phyloP scores from a whole-genome alignment of 2,888 invertebrate species.

The Carterocephalus palaemon region DNA sequence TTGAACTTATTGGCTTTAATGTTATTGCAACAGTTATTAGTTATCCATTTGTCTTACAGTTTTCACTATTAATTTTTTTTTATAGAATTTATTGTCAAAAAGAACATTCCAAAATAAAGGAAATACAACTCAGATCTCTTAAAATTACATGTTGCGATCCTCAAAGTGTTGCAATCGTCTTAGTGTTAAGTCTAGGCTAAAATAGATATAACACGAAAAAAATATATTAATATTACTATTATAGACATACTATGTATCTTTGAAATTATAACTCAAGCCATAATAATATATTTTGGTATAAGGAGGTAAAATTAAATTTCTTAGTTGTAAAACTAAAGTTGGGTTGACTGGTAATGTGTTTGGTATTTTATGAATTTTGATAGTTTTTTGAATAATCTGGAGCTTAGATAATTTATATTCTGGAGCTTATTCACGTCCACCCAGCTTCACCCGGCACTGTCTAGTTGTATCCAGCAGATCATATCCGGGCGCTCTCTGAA shows the following conservation, averaged over 20 bases:
- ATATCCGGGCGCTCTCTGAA: too few relatives aligned
- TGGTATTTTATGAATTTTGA: conserved; percentile 26
- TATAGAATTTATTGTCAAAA: conserved; percentile 31
- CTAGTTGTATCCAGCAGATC: too few relatives aligned
- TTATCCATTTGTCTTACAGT: conserved; percentile 8
- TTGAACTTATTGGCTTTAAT: too few relatives aligned
- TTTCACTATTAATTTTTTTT: conserved; percentile 12
- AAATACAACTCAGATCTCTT: conserved; percentile 61
- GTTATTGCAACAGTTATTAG: too few relatives aligned
- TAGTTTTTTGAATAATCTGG: conserved; percentile 34
- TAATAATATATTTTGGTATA: conserved; percentile 80
- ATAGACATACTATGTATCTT: conserved; percentile 69
- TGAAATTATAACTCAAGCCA: conserved; percentile 72
- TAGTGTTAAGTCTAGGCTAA: conserved; percentile 66
- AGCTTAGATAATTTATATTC: too few relatives aligned
- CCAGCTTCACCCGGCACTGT: conserved; percentile 40
- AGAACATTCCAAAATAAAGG: conserved; percentile 53
- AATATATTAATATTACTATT: conserved; percentile 50
- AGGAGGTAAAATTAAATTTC: conserved; percentile 58
- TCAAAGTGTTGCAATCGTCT: conserved; percentile 71
- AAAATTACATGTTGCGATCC: conserved; percentile 67
- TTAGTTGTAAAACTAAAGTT: conserved; percentile 52
- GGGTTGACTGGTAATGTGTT: conserved; percentile 47
- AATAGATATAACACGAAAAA: conserved; percentile 64
- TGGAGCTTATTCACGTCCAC: conserved; percentile 41